These are phyloP conservation scores for Aleiodes testaceus DNA, from an alignment of 2,888 invertebrate species.

Conservation along the genomic window DNA sequence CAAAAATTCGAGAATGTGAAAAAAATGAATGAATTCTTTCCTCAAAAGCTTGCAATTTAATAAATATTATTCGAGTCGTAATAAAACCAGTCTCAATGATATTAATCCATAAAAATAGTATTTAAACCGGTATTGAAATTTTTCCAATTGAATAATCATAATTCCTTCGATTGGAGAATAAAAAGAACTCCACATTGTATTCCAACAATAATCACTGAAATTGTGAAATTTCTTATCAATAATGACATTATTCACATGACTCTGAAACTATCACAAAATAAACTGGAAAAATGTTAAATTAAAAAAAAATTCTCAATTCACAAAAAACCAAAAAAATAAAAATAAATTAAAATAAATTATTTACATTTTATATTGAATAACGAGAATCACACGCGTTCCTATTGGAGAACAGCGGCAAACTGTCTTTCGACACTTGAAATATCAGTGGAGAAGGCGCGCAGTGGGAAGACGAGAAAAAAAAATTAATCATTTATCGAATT, in stretches of 20 bases:
- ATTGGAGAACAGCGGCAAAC: background rate
- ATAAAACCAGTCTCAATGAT: constrained; percentile 24
- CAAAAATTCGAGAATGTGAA: too few species aligned
- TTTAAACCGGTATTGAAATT: constrained; percentile 26
- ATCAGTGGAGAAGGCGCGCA: constrained; percentile 25
- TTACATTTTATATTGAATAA: background rate
- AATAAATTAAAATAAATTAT: background rate
- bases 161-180: too few species aligned
- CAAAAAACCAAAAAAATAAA: background rate
- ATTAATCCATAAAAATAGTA: constrained; percentile 4
- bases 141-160: constrained; percentile 2
- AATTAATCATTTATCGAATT: too few species aligned
- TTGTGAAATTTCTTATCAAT: too few species aligned
- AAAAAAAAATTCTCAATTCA: background rate
- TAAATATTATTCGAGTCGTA: background rate
- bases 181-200: background rate
- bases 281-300: background rate
- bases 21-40: too few species aligned
- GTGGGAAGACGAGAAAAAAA: background rate
- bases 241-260: too few species aligned
- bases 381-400: constrained; percentile 13
- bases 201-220: too few species aligned
- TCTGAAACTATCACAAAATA: too few species aligned
- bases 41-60: background rate
- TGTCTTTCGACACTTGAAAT: constrained; percentile 28